A percentile compares a stretch with the other conserved stretches of the same genome.
Evolutionary conservation across 2,113 vertebrate genomes (phyloP).

Genomic region (Polyodon spathula): DNA sequence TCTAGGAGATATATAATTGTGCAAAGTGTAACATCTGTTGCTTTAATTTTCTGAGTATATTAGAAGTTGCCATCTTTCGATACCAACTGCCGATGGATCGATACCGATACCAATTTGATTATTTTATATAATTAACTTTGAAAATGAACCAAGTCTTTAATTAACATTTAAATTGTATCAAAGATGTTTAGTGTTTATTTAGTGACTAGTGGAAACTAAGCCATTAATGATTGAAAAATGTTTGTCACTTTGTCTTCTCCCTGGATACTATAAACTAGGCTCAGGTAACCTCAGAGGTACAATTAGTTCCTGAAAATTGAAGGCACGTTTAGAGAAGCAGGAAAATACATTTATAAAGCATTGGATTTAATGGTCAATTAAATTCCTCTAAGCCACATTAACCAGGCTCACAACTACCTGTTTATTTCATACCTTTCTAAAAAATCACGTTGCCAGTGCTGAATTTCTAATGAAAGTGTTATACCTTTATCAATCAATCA

Average conservation of each 20-base stretch:
- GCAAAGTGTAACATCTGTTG: slow-evolving; percentile 58
- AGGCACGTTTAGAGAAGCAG: slow-evolving; percentile 14
- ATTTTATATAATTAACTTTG: neutral
- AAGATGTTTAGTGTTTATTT: neutral
- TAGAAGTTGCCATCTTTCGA: slow-evolving; percentile 16
- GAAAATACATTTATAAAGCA: slow-evolving; percentile 7
- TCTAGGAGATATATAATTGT: slow-evolving; percentile 56
- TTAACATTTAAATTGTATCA: neutral
- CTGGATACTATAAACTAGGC: slow-evolving; percentile 22
- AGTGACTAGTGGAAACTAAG: neutral
- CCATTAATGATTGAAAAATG: slow-evolving; percentile 17
- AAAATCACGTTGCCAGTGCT: too few species aligned
- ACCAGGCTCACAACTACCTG: too few species aligned
- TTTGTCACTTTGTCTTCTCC: slow-evolving; percentile 18
- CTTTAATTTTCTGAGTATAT: slow-evolving; percentile 43
- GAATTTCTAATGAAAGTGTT: too few species aligned
- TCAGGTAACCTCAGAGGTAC: slow-evolving; percentile 31
- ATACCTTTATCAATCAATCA: too few species aligned
- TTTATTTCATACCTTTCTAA: too few species aligned
- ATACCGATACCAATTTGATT: too few species aligned
- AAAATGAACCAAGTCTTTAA: neutral
- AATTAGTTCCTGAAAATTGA: slow-evolving; percentile 36
- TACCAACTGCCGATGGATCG: too few species aligned
- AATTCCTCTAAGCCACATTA: slow-evolving; percentile 23
- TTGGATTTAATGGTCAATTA: slow-evolving; percentile 28